Evolutionary conservation across 2,113 vertebrate species (phyloP).

Genomic region (Petaurus breviceps): DNA sequence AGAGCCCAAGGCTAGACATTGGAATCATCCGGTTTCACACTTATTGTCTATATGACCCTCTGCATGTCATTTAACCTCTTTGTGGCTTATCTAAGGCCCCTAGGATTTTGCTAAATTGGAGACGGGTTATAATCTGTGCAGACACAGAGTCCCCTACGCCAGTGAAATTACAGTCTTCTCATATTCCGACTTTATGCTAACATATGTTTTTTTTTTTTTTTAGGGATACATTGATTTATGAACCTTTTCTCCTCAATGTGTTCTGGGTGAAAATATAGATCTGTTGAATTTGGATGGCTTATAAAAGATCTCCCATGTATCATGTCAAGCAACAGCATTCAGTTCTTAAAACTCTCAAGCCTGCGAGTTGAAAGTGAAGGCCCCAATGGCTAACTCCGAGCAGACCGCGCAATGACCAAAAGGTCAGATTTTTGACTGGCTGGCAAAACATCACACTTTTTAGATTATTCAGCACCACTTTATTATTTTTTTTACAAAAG

Average conservation of each 20-base stretch:
- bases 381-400: conserved; percentile 7
- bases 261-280: conserved; percentile 12
- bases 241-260: neutral
- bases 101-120: neutral
- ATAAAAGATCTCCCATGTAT: conserved; percentile 40
- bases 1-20: neutral
- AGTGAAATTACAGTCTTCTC: neutral
- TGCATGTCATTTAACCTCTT: neutral
- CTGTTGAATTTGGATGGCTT: conserved; percentile 4
- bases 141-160: neutral
- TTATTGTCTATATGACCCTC: neutral
- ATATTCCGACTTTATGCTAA: neutral
- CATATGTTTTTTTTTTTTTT: neutral
- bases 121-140: neutral
- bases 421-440: conserved; percentile 21
- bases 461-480: conserved; percentile 22
- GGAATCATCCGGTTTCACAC: neutral
- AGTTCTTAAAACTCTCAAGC: conserved; percentile 39
- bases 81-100: neutral
- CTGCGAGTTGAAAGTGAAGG: conserved; percentile 46
- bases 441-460: conserved; percentile 12
- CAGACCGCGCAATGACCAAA: conserved; percentile 19
- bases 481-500: neutral
- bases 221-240: neutral
- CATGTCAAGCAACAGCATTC: conserved; percentile 18